Conservation (phyloP, 1,140 invertebrate species). For the Diabrotica virgifera region DNA sequence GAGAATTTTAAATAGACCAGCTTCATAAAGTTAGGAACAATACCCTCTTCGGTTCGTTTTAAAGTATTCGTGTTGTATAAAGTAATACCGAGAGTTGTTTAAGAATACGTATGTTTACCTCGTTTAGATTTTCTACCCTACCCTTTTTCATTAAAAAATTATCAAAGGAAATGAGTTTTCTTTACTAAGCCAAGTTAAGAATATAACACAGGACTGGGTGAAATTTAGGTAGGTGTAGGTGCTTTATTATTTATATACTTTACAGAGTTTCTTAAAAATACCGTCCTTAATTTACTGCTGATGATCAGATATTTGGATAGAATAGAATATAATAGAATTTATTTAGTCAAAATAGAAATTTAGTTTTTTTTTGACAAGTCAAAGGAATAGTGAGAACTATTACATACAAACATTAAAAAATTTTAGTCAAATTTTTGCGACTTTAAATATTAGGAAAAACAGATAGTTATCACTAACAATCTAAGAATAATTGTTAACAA, state of each 20-base stretch:
- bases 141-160: conserved; percentile 3
- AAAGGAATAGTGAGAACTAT: too few relatives aligned
- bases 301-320: too few relatives aligned
- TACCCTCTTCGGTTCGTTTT: neutral
- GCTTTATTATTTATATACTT: neutral
- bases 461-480: too few relatives aligned
- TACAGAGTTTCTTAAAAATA: neutral
- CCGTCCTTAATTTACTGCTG: too few relatives aligned
- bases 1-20: conserved; percentile 2
- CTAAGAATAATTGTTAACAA: too few relatives aligned
- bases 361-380: too few relatives aligned
- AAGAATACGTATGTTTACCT: neutral
- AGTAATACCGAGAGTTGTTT: neutral
- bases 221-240: neutral
- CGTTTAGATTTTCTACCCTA: neutral
- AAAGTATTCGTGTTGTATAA: neutral
- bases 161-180: neutral
- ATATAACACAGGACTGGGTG: neutral
- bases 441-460: too few relatives aligned
- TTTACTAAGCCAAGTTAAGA: neutral
- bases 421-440: too few relatives aligned
- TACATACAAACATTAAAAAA: too few relatives aligned
- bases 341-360: too few relatives aligned
- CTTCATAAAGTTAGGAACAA: neutral
- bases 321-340: too few relatives aligned